These are phyloP conservation scores for Daboia siamensis DNA, from an alignment of 2,113 vertebrate genomes.

Conservation along the genomic window DNA sequence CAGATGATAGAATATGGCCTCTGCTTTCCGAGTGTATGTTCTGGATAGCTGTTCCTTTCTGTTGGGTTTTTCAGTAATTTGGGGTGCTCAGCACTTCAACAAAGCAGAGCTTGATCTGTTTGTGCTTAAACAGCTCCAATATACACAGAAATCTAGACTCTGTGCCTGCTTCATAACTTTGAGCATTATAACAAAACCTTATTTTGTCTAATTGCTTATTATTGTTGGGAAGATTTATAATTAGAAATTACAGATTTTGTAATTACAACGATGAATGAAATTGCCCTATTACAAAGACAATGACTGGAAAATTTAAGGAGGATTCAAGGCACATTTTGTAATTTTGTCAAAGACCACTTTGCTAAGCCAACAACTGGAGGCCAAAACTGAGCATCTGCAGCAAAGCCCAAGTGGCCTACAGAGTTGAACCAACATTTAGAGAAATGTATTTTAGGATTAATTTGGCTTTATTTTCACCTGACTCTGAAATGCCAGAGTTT, in stretches of 20 bases:
- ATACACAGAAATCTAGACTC: background rate
- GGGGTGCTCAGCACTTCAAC: background rate
- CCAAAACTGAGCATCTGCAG: background rate
- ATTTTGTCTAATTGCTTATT: background rate
- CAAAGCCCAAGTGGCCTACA: background rate
- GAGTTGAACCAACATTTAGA: constrained; percentile 36
- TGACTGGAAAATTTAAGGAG: background rate
- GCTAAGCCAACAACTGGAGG: background rate
- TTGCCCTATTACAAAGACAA: background rate
- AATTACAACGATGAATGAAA: background rate
- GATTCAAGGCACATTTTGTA: background rate
- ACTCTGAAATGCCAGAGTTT: constrained; percentile 39
- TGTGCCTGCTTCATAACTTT: background rate
- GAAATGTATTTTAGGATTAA: constrained; percentile 42
- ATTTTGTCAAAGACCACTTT: background rate
- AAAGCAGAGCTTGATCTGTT: background rate
- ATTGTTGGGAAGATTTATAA: background rate
- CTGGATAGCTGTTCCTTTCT: background rate
- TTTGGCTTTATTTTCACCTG: constrained; percentile 30
- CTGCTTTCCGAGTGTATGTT: background rate
- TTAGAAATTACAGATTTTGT: background rate
- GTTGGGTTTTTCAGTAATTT: background rate
- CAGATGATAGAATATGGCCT: background rate
- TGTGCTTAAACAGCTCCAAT: background rate
- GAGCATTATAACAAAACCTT: background rate